Base-by-base conservation (phyloP, 2,113 vertebrate species). In the Haliaeetus leucogaster region DNA sequence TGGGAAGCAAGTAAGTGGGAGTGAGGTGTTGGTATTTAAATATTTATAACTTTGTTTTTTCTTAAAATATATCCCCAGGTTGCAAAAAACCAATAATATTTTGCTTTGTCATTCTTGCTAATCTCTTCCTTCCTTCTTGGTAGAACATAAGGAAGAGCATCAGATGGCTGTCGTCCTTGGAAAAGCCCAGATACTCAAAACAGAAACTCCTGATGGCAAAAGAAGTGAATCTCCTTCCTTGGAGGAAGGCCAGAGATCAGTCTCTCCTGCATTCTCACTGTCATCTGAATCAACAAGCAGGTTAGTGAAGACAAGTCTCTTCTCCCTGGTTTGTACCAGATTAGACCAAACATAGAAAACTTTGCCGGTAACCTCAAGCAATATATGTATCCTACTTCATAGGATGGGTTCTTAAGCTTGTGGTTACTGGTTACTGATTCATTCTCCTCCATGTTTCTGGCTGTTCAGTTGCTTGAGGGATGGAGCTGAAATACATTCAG, bases 221-320 rank as follows among this genome's bases (percentile, higher is more conserved):
- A 38, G 29, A 21, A 91, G 73, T 9, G 93, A 95, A 5, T 61
- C 78, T 70, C 11, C 2, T 3, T 56, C 83, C n/a, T 21, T 52
- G 82, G 26, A 82, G 62, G 95, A 93, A 20, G n/a, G 55, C 29
- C 95, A 78, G 72, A 86, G 52, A 10, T 34, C 71, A 1, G 27
- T 27, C 53, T 92, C 93, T 62, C 95, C 94, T 5, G 58, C 61
- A 0, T 3, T 56, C 25, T 89, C 84, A 0, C 55, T 91, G 19
- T 96, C 97, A 0, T 92, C 97, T 19, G 94, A 11, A 11, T 98
- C 98, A 0, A 95, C 82, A 4, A 97, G 96, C 88, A 98, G 98
- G 98, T 98, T 3, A 71, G 98, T 90, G 77, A 5, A 42, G 70
- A n/a, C n/a, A 34, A 12, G 9, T 4, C n/a, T 11, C 1, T 36